Conservation (phyloP, 2,113 vertebrate genomes). For the Lepisosteus osseus region DNA sequence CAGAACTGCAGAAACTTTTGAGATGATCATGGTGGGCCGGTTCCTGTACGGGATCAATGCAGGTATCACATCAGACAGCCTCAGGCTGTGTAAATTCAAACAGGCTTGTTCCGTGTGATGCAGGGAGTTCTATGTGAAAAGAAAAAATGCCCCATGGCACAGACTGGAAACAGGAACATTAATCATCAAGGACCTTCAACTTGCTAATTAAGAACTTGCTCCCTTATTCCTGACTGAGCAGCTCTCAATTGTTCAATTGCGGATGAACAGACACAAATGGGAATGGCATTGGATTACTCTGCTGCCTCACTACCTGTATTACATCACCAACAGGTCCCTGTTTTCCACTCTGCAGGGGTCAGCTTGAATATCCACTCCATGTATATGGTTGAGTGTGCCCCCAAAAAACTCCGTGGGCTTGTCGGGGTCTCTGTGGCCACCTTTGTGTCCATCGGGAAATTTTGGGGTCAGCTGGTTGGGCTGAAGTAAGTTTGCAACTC, state of each 20-base stretch:
- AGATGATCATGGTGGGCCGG: slow-evolving; percentile 66
- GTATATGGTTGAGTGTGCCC: slow-evolving; percentile 70
- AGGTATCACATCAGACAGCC: slow-evolving; percentile 34
- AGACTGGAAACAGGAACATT: no score
- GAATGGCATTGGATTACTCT: background rate
- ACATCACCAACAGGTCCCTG: background rate
- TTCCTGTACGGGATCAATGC: slow-evolving; percentile 56
- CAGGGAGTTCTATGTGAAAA: no score
- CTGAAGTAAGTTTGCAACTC: slow-evolving; percentile 60
- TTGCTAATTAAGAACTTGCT: no score
- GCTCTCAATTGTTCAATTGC: no score
- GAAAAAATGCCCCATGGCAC: no score
- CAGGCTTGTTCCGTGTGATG: no score
- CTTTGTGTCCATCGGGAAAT: slow-evolving; percentile 63
- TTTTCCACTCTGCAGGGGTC: slow-evolving; percentile 48
- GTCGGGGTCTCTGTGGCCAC: slow-evolving; percentile 58
- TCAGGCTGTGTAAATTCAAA: no score
- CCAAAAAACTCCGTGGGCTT: slow-evolving; percentile 57
- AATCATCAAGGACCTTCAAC: no score
- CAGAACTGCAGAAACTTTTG: slow-evolving; percentile 55
- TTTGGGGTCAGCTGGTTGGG: slow-evolving; percentile 71
- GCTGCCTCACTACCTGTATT: no score
- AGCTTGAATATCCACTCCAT: slow-evolving; percentile 55
- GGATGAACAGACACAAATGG: no score
- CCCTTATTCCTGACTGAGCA: no score